A percentile compares a stretch with the other conserved stretches of the same genome.
These are phyloP conservation scores for Drosophila triauraria DNA, from an alignment of 1,140 invertebrate genomes.

Conservation along the genomic window DNA sequence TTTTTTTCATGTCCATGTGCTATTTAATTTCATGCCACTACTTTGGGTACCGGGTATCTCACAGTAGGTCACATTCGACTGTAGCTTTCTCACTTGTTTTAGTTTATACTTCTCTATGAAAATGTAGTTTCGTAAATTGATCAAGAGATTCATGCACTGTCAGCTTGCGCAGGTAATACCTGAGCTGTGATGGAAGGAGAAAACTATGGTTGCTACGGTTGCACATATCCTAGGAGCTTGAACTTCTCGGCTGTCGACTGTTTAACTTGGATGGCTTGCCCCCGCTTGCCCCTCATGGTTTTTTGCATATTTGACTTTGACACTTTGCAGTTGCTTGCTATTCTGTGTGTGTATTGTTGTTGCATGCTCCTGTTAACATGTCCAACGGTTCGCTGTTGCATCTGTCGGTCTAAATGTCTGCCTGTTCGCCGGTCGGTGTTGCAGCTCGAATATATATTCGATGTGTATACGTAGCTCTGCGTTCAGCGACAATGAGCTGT, in stretches of 20 bases:
- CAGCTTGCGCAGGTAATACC: slow-evolving; percentile 30
- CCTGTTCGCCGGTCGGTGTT: slow-evolving; percentile 14
- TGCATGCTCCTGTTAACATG: slow-evolving; percentile 62
- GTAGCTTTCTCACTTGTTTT: too few species aligned
- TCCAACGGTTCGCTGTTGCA: slow-evolving; percentile 41
- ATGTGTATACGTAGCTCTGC: slow-evolving; percentile 19
- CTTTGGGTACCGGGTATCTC: too few species aligned
- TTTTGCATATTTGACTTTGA: slow-evolving; percentile 76
- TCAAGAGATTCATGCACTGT: slow-evolving; percentile 22
- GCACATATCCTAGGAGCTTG: slow-evolving; percentile 77
- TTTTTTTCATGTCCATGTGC: too few species aligned
- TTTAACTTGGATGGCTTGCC: slow-evolving; percentile 63
- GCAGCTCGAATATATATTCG: slow-evolving; percentile 14
- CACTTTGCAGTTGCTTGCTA: slow-evolving; percentile 71
- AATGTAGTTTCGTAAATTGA: neutral
- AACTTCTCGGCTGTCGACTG: slow-evolving; percentile 80
- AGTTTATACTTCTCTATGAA: neutral
- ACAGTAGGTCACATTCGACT: too few species aligned
- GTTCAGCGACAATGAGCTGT: slow-evolving; percentile 63
- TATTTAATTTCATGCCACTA: too few species aligned
- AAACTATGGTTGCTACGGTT: slow-evolving; percentile 29
- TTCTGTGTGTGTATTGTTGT: slow-evolving; percentile 30
- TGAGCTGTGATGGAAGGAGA: slow-evolving; percentile 15
- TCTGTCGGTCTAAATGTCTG: slow-evolving; percentile 39
- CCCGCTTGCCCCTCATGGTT: slow-evolving; percentile 18